phyloP scores from a whole-genome alignment of 1,140 invertebrate species.

The Phthorimaea operculella region DNA sequence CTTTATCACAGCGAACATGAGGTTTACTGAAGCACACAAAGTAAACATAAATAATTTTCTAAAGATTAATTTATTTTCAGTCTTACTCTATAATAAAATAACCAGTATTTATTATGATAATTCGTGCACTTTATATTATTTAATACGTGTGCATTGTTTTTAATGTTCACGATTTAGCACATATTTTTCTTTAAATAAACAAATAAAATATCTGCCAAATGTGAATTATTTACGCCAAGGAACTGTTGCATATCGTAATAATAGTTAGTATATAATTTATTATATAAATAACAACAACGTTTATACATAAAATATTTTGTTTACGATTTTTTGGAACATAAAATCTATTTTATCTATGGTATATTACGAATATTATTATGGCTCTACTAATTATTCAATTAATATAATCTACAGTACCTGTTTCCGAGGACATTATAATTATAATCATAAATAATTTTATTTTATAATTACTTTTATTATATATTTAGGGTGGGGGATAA shows the following conservation, averaged over 20 bases:
- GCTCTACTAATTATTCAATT: constrained; percentile 16
- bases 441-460: not conserved
- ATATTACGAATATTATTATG: constrained; percentile 20
- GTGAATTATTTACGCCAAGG: constrained; percentile 35
- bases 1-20: constrained; percentile 43
- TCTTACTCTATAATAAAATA: constrained; percentile 53
- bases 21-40: constrained; percentile 32
- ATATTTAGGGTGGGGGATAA: not conserved
- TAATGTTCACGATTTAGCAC: constrained; percentile 36
- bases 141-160: constrained; percentile 42
- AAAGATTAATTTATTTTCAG: constrained; percentile 39
- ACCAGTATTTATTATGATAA: constrained; percentile 18
- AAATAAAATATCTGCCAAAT: constrained; percentile 25
- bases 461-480: not conserved
- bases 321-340: constrained; percentile 25
- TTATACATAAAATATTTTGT: constrained; percentile 32
- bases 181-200: constrained; percentile 7
- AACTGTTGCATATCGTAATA: constrained; percentile 46
- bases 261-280: constrained; percentile 21
- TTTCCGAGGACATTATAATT: constrained; percentile 29
- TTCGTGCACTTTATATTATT: constrained; percentile 18
- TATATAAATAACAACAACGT: constrained; percentile 50
- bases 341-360: constrained; percentile 25
- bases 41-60: constrained; percentile 14
- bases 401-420: constrained; percentile 41